Base-by-base conservation (phyloP, 2,888 invertebrate genomes). In the Argynnis bischoffii region DNA sequence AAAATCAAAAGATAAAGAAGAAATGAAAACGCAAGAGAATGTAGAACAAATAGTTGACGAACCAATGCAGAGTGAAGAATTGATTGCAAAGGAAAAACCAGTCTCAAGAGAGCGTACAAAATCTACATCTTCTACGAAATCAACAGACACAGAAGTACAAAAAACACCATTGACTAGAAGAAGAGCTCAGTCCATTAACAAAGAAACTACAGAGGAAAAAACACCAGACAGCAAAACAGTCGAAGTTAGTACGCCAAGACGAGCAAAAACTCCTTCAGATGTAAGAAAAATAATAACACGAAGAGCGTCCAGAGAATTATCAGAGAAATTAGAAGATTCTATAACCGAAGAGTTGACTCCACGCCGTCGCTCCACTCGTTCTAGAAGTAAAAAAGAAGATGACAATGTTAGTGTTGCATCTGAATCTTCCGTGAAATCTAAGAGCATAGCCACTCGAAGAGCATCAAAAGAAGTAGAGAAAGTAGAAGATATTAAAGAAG, bases 331-430 rank as follows among this genome's bases (percentile, higher is more conserved):
- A 1, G 87, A 88, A 50, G 81, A 83, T 1, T 83, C 79, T 55
- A 16, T 68, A 6, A 67, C 80, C 4, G 86, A 89, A 14, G 88
- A 86, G 31, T 61, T 76, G 3, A 90, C 90, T 1, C 90, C 92
- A 0, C 85, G 79, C 67, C 79, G 87, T 48, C 78, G 87, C 1
- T 75, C 81, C 0, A 75, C 76, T 18, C 80, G 88, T 46, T 75
- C 81, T 55, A 78, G 74, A 61, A 85, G 82, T 63, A 87, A 81
- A 55, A 85, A 82, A 48, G 72, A 82, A 0, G 89, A 91, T 73
- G 91, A 92, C 65, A 86, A 83, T 61, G 82, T 81, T 3, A 91
- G 90, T 63, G 80, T 90, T 0, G 81, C 81, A 2, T 90, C 90
- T 0, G 90, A 80, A 15, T 80, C 80, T 54, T 89, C 92, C 0